Percentiles rank a stretch among this genome's conserved stretches.
phyloP scores from a whole-genome alignment of 2,888 invertebrate genomes.

The Pheosia gnoma region DNA sequence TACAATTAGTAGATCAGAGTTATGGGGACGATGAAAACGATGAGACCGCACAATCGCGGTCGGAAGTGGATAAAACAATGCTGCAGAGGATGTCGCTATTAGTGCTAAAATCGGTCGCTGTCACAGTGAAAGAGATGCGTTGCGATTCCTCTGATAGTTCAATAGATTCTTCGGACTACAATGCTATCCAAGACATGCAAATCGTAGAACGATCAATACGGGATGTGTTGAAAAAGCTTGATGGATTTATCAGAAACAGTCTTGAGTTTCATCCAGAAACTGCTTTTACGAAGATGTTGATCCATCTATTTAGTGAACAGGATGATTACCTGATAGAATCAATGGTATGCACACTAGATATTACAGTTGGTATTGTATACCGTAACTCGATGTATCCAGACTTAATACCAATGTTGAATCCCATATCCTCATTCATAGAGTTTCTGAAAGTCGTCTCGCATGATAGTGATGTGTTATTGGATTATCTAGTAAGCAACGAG shows the following conservation, averaged over 20 bases:
- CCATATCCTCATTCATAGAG: slow-evolving; percentile 93
- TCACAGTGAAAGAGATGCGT: slow-evolving; percentile 94
- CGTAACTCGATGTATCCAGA: slow-evolving; percentile 92
- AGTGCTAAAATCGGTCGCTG: slow-evolving; percentile 94
- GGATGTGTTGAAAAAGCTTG: slow-evolving; percentile 92
- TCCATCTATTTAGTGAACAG: slow-evolving; percentile 94
- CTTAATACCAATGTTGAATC: slow-evolving; percentile 92
- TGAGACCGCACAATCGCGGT: slow-evolving; percentile 64
- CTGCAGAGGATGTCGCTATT: slow-evolving; percentile 94
- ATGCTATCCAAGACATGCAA: slow-evolving; percentile 95
- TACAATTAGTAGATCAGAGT: slow-evolving; percentile 75
- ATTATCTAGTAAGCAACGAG: slow-evolving; percentile 94
- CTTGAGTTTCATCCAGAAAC: slow-evolving; percentile 95
- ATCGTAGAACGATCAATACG: slow-evolving; percentile 93
- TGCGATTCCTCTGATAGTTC: slow-evolving; percentile 94
- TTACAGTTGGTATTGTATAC: slow-evolving; percentile 93
- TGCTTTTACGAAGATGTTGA: slow-evolving; percentile 93
- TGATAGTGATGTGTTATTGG: slow-evolving; percentile 91
- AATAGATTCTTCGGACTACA: slow-evolving; percentile 92
- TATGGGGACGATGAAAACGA: slow-evolving; percentile 75
- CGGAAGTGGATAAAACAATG: slow-evolving; percentile 89
- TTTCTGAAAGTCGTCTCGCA: slow-evolving; percentile 93
- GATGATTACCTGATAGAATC: slow-evolving; percentile 96
- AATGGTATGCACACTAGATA: slow-evolving; percentile 95
- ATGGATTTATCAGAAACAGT: slow-evolving; percentile 91